phyloP scores from a whole-genome alignment of 2,888 invertebrate species.

The Perdita meconis region DNA sequence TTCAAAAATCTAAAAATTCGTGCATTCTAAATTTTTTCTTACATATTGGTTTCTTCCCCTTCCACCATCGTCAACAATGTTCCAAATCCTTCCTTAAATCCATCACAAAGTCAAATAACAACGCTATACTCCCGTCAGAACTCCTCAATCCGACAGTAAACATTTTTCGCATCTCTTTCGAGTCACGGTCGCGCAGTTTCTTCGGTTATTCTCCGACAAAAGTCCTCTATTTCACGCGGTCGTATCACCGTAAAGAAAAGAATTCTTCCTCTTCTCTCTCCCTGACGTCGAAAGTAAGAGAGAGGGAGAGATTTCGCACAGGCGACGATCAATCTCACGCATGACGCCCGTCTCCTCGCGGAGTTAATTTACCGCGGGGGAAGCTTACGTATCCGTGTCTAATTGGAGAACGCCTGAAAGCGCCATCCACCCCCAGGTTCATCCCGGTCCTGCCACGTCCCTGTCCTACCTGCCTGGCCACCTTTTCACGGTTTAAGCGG shows the following conservation, averaged over 20 bases:
- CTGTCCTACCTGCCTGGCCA: not conserved
- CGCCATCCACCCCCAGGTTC: constrained; percentile 17
- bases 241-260: constrained; percentile 59
- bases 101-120: constrained; percentile 20
- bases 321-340: constrained; percentile 70
- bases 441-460: constrained; percentile 3
- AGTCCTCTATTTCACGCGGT: constrained; percentile 56
- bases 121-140: constrained; percentile 16
- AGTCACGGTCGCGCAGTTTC: constrained; percentile 59
- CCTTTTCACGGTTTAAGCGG: constrained; percentile 63
- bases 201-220: constrained; percentile 61
- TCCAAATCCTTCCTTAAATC: constrained; percentile 20
- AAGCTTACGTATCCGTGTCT: constrained; percentile 69
- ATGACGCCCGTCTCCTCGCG: constrained; percentile 63
- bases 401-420: constrained; percentile 65
- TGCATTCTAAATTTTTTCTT: constrained; percentile 4
- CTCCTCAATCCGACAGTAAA: constrained; percentile 7
- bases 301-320: too few species aligned
- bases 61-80: not conserved
- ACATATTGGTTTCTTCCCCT: too few species aligned
- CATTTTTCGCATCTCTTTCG: constrained; percentile 38
- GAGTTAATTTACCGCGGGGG: constrained; percentile 69
- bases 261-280: constrained; percentile 47
- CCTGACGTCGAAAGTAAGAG: too few species aligned
- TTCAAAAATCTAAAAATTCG: not conserved